Conservation (phyloP, 2,113 vertebrate species). For the Catharus minimus region DNA sequence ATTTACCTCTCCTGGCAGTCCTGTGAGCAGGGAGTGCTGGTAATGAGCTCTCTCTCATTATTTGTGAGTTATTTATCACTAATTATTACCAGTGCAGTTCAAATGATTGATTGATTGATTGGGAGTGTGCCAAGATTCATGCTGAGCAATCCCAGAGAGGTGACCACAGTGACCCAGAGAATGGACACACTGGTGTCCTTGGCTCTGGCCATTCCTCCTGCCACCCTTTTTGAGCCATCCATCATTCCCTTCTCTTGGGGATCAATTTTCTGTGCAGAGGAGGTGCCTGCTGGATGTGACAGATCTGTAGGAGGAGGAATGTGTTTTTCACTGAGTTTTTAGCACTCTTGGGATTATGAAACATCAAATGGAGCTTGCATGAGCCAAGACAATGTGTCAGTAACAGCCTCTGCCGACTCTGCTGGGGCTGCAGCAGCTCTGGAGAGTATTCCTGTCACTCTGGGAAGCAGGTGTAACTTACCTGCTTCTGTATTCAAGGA, state of each 20-base stretch:
- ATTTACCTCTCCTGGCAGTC: neutral
- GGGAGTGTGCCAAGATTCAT: neutral
- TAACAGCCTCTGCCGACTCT: neutral
- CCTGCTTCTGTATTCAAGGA: neutral
- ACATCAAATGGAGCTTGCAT: neutral
- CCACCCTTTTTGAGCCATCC: neutral
- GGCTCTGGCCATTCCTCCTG: neutral
- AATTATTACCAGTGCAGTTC: neutral
- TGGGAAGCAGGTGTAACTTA: neutral
- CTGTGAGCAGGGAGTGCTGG: neutral
- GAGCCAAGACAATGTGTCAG: neutral
- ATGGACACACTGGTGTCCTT: neutral
- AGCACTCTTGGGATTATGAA: neutral
- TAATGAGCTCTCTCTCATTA: neutral
- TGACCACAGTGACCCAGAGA: neutral
- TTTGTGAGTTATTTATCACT: neutral
- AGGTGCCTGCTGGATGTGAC: neutral
- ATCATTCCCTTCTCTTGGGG: neutral
- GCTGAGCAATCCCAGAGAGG: neutral
- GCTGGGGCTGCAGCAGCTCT: neutral
- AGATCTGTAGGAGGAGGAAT: neutral
- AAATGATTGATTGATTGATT: neutral
- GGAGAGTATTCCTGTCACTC: neutral
- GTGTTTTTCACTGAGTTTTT: slow-evolving; percentile 8
- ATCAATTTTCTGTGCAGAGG: neutral